These are phyloP conservation scores for Triplophysa siluroides DNA, from an alignment of 2,113 vertebrate genomes.

Conservation along the genomic window DNA sequence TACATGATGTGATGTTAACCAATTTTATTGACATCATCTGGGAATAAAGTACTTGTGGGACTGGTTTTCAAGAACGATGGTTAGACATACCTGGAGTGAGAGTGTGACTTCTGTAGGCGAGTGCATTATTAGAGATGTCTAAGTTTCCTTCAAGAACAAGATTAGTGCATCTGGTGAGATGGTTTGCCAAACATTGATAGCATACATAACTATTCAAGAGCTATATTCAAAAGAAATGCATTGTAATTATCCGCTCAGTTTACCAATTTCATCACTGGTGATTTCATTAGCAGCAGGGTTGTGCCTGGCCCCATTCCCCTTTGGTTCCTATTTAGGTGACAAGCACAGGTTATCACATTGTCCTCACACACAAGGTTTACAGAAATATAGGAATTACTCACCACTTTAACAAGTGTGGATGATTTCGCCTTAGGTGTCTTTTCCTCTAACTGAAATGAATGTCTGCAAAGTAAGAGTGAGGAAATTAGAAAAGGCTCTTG, in stretches of 20 bases:
- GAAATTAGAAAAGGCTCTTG: background rate
- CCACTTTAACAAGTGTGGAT: conserved; percentile 65
- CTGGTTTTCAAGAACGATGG: background rate
- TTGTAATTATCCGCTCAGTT: background rate
- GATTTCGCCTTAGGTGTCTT: background rate
- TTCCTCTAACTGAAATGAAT: conserved; percentile 58
- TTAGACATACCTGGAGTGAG: conserved; percentile 28
- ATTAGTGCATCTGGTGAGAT: conserved; percentile 1
- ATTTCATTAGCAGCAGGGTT: conserved; percentile 59
- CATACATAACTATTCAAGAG: background rate
- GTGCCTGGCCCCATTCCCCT: conserved; percentile 54
- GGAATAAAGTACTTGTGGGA: too few species aligned
- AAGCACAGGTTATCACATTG: background rate
- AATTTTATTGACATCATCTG: too few species aligned
- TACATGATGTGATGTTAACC: too few species aligned
- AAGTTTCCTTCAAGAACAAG: conserved; percentile 16
- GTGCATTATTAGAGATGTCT: background rate
- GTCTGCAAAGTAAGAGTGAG: conserved; percentile 54
- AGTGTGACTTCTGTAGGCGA: conserved; percentile 57
- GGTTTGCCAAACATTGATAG: background rate
- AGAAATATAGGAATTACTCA: conserved; percentile 49
- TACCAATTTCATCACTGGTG: conserved; percentile 62
- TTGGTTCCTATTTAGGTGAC: conserved; percentile 58
- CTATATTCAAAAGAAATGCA: background rate
- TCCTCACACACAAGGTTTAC: background rate